Conservation (phyloP, 2,113 vertebrate species). For the Xenopus borealis region DNA sequence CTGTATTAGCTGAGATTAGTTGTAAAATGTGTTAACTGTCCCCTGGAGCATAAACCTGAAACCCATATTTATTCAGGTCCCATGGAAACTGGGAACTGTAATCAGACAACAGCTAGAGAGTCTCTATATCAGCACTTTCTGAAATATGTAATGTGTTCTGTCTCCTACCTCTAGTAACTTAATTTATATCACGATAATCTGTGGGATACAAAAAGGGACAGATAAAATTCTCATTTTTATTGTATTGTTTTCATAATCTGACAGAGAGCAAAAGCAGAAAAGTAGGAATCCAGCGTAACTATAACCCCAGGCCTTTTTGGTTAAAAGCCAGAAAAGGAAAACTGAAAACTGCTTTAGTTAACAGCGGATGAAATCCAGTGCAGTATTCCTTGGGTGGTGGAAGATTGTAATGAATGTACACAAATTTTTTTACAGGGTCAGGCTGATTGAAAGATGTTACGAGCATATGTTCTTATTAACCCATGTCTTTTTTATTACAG, state of each 20-base stretch:
- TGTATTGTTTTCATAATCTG: conserved; percentile 29
- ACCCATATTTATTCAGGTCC: too few species aligned
- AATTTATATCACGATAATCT: background rate
- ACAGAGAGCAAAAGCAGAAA: conserved; percentile 23
- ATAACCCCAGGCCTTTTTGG: conserved; percentile 14
- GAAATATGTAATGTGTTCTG: background rate
- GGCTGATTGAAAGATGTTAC: too few species aligned
- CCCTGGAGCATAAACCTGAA: too few species aligned
- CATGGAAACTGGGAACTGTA: too few species aligned
- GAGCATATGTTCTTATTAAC: too few species aligned
- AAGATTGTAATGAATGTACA: too few species aligned
- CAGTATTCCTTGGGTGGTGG: conserved; percentile 24
- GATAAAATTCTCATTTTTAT: conserved; percentile 24
- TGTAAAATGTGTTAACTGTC: too few species aligned
- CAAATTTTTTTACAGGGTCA: too few species aligned
- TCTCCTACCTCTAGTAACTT: conserved; percentile 1
- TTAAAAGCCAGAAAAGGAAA: conserved; percentile 18
- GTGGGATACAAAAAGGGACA: background rate
- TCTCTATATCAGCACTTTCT: too few species aligned
- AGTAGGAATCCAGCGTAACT: conserved; percentile 10
- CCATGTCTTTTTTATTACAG: too few species aligned
- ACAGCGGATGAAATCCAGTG: conserved; percentile 12
- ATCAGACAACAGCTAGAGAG: too few species aligned
- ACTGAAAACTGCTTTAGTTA: conserved; percentile 15
- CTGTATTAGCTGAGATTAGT: too few species aligned